Conservation (phyloP, 2,797 vertebrate species). For the Melanotaenia trifasciata region DNA sequence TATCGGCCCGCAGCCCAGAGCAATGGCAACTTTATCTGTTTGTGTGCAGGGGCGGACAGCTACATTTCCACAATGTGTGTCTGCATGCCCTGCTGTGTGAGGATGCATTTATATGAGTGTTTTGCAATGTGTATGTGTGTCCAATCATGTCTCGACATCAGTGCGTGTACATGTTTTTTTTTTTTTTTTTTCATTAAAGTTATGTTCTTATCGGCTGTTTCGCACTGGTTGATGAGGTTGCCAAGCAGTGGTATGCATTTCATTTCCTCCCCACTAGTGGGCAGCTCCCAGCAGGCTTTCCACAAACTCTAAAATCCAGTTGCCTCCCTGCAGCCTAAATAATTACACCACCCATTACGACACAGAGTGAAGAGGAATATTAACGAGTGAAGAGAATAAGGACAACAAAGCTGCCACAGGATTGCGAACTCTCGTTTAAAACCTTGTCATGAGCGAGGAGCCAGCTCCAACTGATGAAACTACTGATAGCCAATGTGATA, state of each 20-base stretch:
- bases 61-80: constrained; percentile 60
- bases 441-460: constrained; percentile 13
- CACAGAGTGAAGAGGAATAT: constrained; percentile 57
- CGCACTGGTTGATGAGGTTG: constrained; percentile 27
- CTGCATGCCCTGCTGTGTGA: constrained; percentile 58
- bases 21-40: constrained; percentile 66
- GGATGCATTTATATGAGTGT: constrained; percentile 61
- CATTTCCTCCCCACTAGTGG: constrained; percentile 50
- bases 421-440: constrained; percentile 42
- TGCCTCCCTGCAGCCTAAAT: constrained; percentile 64
- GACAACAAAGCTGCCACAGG: constrained; percentile 40
- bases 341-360: constrained; percentile 76
- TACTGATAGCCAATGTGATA: constrained; percentile 39
- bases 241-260: constrained; percentile 23
- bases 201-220: constrained; percentile 17
- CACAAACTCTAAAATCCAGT: constrained; percentile 44
- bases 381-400: constrained; percentile 52
- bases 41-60: constrained; percentile 65
- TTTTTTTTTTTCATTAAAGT: constrained; percentile 27
- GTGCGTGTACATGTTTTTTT: constrained; percentile 32
- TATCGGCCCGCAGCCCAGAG: constrained; percentile 53
- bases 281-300: constrained; percentile 53
- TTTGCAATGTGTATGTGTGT: constrained; percentile 26
- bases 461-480: constrained; percentile 47
- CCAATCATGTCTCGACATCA: constrained; percentile 39